These are phyloP conservation scores for Aplocera efformata DNA, from an alignment of 2,888 invertebrate genomes.

Conservation along the genomic window DNA sequence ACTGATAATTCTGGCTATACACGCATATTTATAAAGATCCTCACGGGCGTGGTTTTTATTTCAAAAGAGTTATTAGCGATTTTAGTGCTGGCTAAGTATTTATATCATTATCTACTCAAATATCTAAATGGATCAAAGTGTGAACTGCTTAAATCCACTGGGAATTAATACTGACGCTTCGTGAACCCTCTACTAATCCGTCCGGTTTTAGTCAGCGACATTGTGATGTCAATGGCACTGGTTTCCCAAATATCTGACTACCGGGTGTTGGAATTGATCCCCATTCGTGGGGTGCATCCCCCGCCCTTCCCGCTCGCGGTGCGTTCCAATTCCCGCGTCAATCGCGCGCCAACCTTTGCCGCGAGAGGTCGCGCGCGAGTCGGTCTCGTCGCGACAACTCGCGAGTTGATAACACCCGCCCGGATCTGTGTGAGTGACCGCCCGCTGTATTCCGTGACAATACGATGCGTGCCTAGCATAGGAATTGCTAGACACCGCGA, in stretches of 20 bases:
- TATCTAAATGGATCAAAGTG: too few relatives aligned
- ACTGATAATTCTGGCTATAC: too few relatives aligned
- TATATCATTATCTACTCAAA: too few relatives aligned
- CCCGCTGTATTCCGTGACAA: slow-evolving; percentile 64
- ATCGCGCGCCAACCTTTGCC: slow-evolving; percentile 74
- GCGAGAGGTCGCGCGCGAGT: slow-evolving; percentile 71
- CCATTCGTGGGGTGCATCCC: slow-evolving; percentile 62
- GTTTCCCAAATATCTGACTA: slow-evolving; percentile 47
- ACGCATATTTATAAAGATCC: too few relatives aligned
- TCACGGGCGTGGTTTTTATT: too few relatives aligned
- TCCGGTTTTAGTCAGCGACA: slow-evolving; percentile 26
- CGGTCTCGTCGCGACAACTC: slow-evolving; percentile 44
- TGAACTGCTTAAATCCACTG: too few relatives aligned
- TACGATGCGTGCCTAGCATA: slow-evolving; percentile 71
- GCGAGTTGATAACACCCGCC: slow-evolving; percentile 54
- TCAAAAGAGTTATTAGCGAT: too few relatives aligned
- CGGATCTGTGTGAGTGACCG: slow-evolving; percentile 62
- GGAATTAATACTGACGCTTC: slow-evolving; percentile 5
- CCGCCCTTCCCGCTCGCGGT: slow-evolving; percentile 50
- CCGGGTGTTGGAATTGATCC: slow-evolving; percentile 54
- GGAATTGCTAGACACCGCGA: slow-evolving; percentile 56
- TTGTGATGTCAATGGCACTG: slow-evolving; percentile 43
- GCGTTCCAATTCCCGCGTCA: slow-evolving; percentile 49
- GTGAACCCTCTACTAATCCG: slow-evolving; percentile 26
- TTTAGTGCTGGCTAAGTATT: too few relatives aligned